Evolutionary conservation across 2,113 vertebrate species (phyloP).

Genomic region (Setophaga kirtlandii): DNA sequence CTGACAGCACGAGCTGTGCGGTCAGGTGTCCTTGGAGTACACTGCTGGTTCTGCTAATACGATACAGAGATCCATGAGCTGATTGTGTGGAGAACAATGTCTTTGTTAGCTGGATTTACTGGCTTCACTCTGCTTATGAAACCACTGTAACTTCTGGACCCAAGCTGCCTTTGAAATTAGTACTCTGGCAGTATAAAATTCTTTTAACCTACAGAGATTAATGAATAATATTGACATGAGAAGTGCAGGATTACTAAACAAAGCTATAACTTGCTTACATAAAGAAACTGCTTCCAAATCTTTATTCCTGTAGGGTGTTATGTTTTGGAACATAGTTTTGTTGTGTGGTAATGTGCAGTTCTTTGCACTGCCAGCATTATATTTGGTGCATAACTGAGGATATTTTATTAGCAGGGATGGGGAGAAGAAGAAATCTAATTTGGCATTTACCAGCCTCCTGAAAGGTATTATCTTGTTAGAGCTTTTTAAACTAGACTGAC

Average conservation of each 20-base stretch:
- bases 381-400: background rate
- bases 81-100: background rate
- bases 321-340: constrained; percentile 40
- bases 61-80: background rate
- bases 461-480: background rate
- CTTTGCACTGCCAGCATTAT: background rate
- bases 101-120: constrained; percentile 24
- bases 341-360: constrained; percentile 25
- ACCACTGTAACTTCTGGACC: background rate
- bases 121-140: background rate
- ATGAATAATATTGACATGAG: constrained; percentile 44
- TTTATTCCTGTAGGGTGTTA: constrained; percentile 40
- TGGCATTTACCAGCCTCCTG: background rate
- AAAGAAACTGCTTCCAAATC: constrained; percentile 30
- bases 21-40: constrained; percentile 13
- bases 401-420: background rate
- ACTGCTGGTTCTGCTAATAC: constrained; percentile 1
- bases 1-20: background rate
- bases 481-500: background rate
- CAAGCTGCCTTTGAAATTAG: background rate
- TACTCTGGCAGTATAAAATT: background rate
- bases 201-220: constrained; percentile 26
- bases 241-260: constrained; percentile 23
- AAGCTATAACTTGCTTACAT: constrained; percentile 32
- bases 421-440: background rate